A percentile compares a stretch with the other conserved stretches of the same genome.
Evolutionary conservation across 2,888 invertebrate genomes (phyloP).

Genomic region (Meliscaeva auricollis): DNA sequence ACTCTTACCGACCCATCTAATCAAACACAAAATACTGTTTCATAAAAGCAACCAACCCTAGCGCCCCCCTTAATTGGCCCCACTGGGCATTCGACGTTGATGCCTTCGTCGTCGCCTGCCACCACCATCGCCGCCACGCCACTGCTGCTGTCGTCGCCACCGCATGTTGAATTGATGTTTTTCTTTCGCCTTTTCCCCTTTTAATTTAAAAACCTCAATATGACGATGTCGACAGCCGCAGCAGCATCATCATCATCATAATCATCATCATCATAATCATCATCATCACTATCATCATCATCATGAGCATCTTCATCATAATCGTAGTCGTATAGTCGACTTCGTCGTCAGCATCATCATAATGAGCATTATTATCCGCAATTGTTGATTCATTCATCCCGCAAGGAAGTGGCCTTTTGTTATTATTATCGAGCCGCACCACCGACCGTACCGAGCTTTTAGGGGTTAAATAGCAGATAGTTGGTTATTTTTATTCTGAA

Average conservation of each 20-base stretch:
- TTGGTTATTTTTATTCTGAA: neutral
- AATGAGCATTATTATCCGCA: slow-evolving; percentile 70
- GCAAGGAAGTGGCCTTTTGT: slow-evolving; percentile 74
- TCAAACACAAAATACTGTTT: neutral
- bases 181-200: slow-evolving; percentile 28
- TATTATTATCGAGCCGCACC: slow-evolving; percentile 49
- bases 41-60: neutral
- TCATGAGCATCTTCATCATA: slow-evolving; percentile 6
- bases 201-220: slow-evolving; percentile 51
- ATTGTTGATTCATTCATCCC: slow-evolving; percentile 75
- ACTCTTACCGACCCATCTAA: slow-evolving; percentile 6
- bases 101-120: neutral
- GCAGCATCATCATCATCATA: slow-evolving; percentile 24
- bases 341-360: slow-evolving; percentile 40
- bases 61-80: slow-evolving; percentile 34
- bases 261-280: neutral
- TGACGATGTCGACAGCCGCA: slow-evolving; percentile 52
- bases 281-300: neutral
- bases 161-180: slow-evolving; percentile 25
- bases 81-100: slow-evolving; percentile 28
- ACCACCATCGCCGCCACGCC: neutral
- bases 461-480: slow-evolving; percentile 31
- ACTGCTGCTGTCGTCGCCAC: slow-evolving; percentile 7
- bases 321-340: slow-evolving; percentile 48
- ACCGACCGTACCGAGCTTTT: neutral